Evolutionary conservation across 64 coral and sea anemone species (phyloP).

Genomic region (Montipora capricornis): DNA sequence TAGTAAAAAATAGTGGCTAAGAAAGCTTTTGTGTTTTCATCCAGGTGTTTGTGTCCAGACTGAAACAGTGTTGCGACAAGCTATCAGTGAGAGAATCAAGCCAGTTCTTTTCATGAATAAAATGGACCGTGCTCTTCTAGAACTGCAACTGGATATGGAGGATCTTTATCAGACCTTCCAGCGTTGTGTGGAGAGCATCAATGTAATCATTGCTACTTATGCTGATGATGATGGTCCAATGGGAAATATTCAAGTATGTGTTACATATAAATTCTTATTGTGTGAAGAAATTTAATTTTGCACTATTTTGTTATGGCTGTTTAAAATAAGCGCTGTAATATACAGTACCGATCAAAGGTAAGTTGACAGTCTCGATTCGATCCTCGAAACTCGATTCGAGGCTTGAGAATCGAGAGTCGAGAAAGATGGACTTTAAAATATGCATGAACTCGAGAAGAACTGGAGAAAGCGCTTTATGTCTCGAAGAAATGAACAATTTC

Average conservation of each 20-base stretch:
- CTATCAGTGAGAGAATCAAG: conserved; percentile 92
- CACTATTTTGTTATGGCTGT: too few relatives aligned
- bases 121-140: conserved; percentile 95
- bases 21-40: background rate
- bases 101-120: conserved; percentile 98
- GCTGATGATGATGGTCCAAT: conserved; percentile 94
- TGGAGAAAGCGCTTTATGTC: too few relatives aligned
- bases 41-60: conserved; percentile 98
- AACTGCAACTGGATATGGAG: conserved; percentile 89
- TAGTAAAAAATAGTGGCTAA: background rate
- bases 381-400: too few relatives aligned
- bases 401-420: too few relatives aligned
- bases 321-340: too few relatives aligned
- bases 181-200: conserved; percentile 87
- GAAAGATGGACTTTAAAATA: too few relatives aligned
- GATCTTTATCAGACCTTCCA: conserved; percentile 96
- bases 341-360: too few relatives aligned
- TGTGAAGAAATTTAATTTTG: too few relatives aligned
- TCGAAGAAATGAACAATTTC: too few relatives aligned
- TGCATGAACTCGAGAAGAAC: too few relatives aligned
- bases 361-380: too few relatives aligned
- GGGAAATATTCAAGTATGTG: conserved; percentile 91
- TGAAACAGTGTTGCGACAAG: conserved; percentile 94
- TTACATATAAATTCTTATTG: background rate
- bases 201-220: conserved; percentile 95